Conservation (phyloP, 2,888 invertebrate genomes). For the Kuschelorhynchus macadamiae region DNA sequence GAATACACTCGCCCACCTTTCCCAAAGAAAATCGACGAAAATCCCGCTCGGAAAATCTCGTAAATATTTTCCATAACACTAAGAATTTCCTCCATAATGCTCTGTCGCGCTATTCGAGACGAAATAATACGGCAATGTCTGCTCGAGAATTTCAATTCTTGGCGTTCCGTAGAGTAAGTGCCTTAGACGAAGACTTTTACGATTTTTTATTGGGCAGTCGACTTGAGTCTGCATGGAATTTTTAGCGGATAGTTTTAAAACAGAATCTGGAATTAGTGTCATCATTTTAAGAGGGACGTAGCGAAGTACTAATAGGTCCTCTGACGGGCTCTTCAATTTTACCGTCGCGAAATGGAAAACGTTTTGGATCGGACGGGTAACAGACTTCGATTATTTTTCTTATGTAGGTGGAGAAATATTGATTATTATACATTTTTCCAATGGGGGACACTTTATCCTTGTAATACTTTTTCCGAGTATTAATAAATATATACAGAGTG, state of each 20-base stretch:
- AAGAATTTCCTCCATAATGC: constrained; percentile 49
- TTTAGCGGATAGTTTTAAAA: constrained; percentile 19
- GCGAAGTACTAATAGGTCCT: no score
- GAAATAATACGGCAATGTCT: constrained; percentile 45
- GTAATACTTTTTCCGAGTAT: no score
- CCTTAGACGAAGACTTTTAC: constrained; percentile 42
- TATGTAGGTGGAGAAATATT: no score
- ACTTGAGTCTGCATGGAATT: constrained; percentile 29
- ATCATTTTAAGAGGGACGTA: no score
- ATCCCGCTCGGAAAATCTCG: constrained; percentile 37
- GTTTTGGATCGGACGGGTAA: no score
- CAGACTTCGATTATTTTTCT: no score
- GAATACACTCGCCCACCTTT: constrained; percentile 20
- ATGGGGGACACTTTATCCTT: no score
- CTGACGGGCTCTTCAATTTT: no score
- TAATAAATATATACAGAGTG: no score
- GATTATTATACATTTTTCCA: no score
- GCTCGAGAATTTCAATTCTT: constrained; percentile 48
- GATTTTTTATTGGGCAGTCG: constrained; percentile 38
- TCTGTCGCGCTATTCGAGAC: constrained; percentile 47
- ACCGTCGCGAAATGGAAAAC: no score
- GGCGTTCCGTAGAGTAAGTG: constrained; percentile 39
- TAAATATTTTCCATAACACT: constrained; percentile 51
- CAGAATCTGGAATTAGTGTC: constrained; percentile 4
- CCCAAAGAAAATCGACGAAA: constrained; percentile 28